Evolutionary conservation across 2,113 vertebrate species (phyloP).

Genomic region (Todiramphus chloris): DNA sequence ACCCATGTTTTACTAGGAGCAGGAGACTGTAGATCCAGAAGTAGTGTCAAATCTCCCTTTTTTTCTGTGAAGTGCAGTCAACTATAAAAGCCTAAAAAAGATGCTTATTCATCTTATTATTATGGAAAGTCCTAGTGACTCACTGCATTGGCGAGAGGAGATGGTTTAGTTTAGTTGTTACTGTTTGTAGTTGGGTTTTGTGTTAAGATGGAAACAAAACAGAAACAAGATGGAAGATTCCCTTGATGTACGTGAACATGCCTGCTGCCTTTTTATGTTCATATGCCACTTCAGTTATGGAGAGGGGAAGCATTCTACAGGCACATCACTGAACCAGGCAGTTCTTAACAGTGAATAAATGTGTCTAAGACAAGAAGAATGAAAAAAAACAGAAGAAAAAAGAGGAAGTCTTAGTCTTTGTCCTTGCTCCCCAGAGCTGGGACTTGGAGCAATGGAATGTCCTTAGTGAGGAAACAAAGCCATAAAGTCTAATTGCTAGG

Average conservation of each 20-base stretch:
- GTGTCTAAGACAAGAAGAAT: background rate
- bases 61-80: background rate
- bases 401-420: background rate
- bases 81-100: background rate
- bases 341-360: background rate
- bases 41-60: background rate
- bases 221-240: background rate
- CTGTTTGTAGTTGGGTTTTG: conserved; percentile 16
- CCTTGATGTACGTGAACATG: background rate
- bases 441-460: background rate
- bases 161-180: background rate
- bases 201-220: conserved; percentile 59
- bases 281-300: background rate
- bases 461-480: background rate
- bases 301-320: background rate
- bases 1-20: background rate
- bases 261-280: background rate
- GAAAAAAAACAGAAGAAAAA: background rate
- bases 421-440: background rate
- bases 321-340: background rate
- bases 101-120: conserved; percentile 14
- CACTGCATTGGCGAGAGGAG: background rate
- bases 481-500: conserved; percentile 1
- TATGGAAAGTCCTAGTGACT: conserved; percentile 49
- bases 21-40: background rate